These are phyloP conservation scores for Idaea dimidiata DNA, from an alignment of 2,888 invertebrate genomes.

Conservation along the genomic window DNA sequence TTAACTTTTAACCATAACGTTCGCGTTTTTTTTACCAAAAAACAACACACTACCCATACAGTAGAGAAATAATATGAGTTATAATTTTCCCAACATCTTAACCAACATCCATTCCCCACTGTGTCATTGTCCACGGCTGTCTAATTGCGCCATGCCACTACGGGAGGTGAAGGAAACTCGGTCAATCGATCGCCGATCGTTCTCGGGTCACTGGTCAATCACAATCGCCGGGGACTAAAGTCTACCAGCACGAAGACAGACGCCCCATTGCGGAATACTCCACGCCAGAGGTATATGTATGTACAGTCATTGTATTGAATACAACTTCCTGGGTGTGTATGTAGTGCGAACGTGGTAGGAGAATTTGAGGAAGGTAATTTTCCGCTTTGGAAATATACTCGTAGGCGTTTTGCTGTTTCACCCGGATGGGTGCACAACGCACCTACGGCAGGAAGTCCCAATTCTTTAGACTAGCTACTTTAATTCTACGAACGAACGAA, in stretches of 20 bases:
- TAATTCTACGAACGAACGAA: too few relatives aligned
- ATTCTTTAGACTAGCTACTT: too few relatives aligned
- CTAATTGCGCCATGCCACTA: conserved; percentile 10
- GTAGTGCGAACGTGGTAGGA: too few relatives aligned
- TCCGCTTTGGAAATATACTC: neutral
- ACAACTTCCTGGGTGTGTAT: neutral
- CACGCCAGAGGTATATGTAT: neutral
- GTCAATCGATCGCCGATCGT: conserved; percentile 20
- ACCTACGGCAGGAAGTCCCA: too few relatives aligned
- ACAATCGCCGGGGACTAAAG: conserved; percentile 23
- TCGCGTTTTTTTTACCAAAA: too few relatives aligned
- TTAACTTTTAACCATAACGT: too few relatives aligned
- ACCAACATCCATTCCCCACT: neutral
- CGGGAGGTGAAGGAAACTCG: conserved; percentile 20
- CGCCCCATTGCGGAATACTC: neutral
- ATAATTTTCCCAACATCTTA: neutral
- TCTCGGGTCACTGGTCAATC: conserved; percentile 28
- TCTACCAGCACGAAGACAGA: conserved; percentile 10
- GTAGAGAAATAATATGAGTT: too few relatives aligned
- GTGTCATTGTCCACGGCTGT: neutral
- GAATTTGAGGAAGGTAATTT: neutral
- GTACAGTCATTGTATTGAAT: neutral
- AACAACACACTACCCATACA: too few relatives aligned
- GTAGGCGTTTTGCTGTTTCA: too few relatives aligned
- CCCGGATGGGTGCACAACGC: too few relatives aligned